Percentiles rank a stretch among this genome's conserved stretches.
phyloP scores from a whole-genome alignment of 2,888 invertebrate genomes.

The Ceramica pisi region DNA sequence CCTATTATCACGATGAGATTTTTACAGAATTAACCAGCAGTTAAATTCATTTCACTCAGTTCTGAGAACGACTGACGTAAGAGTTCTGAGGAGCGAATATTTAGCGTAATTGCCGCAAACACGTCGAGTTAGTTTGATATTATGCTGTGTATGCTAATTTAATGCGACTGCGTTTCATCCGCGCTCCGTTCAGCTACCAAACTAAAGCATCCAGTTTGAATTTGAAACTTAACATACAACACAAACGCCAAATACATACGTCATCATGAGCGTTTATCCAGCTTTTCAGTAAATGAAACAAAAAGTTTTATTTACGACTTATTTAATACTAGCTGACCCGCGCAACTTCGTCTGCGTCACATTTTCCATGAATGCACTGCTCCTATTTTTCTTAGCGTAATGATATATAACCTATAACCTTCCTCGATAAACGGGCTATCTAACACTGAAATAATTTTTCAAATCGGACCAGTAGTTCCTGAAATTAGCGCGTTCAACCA shows the following conservation, averaged over 20 bases:
- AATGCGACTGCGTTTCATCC: slow-evolving; percentile 57
- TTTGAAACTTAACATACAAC: not conserved
- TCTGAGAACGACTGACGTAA: not conserved
- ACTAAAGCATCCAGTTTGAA: not conserved
- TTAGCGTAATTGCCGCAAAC: slow-evolving; percentile 40
- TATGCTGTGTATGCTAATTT: slow-evolving; percentile 51
- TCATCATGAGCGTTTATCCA: not conserved
- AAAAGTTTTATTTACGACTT: not conserved
- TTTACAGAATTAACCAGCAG: too few species aligned
- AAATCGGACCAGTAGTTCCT: too few species aligned
- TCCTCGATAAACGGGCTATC: too few species aligned
- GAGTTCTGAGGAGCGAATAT: slow-evolving; percentile 18
- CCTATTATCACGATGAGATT: too few species aligned
- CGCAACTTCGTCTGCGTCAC: too few species aligned
- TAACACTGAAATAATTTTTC: too few species aligned
- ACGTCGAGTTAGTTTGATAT: slow-evolving; percentile 48
- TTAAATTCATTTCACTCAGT: not conserved
- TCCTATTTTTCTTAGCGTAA: too few species aligned
- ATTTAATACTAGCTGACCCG: too few species aligned
- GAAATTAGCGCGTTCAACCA: too few species aligned
- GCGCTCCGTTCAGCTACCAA: slow-evolving; percentile 19
- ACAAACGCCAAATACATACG: not conserved
- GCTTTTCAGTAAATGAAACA: not conserved
- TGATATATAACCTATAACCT: too few species aligned
- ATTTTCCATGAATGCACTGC: too few species aligned